Base-by-base conservation (phyloP, 2,888 invertebrate species). In the Philhelius pedissequus region DNA sequence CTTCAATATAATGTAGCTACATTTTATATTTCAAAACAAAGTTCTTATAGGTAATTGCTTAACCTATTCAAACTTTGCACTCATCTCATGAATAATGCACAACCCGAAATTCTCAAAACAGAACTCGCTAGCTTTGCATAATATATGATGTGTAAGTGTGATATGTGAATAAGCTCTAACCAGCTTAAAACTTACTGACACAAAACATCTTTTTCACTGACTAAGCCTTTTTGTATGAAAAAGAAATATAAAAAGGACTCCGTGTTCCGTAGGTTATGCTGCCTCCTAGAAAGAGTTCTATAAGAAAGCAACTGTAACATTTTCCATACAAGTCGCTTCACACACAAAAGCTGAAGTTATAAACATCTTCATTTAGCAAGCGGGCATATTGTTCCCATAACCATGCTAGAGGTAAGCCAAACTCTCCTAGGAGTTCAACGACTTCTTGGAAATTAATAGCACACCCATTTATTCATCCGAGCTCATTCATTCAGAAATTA, bases 401-500 rank as follows among this genome's bases (percentile, higher is more conserved):
- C 4, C 7, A 35, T 11, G 18, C 35, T 58, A 9, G 27, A 62
- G 62, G 66, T 66, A 50, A 62, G 11, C 13, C 35, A 25, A 40
- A n/a, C n/a, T 13, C 22, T 52, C 45, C 22, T 48, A 4, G 54
- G 64, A 69, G 80, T 76, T 54, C 69, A 81, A 70, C 27, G 50
- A 50, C 22, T 70, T 58, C 15, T 38, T 50, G 8, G 8, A 35
- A 66, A 77, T 82, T 81, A 52, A 64, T 18, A 20, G 71, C 71
- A 45, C 30, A 60, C 43, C 15, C 45, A 64, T 81, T 71, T 66
- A 54, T 60, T 50, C 58, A 20, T 27, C 27, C 15, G 22, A 69
- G 13, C 58, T 40, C 64, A 66, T 81, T 81, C 70, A 66, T 58
- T 27, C 38, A n/a, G n/a, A n/a, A n/a, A n/a, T n/a, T n/a, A n/a